Evolutionary conservation across 1,140 invertebrate genomes (phyloP).

Genomic region (Trissolcus basalis): DNA sequence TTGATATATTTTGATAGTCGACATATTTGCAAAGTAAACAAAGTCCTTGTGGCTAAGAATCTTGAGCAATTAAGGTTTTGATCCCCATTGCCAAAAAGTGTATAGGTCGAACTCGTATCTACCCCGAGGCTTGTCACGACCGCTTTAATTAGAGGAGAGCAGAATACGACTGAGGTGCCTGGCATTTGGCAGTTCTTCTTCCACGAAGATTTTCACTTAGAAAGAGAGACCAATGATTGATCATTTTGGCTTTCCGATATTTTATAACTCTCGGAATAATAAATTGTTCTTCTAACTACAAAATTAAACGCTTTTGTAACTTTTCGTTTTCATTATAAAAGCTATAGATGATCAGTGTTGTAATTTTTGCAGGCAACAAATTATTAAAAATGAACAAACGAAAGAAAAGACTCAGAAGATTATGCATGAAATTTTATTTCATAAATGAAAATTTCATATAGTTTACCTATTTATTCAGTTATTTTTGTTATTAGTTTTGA

Average conservation of each 20-base stretch:
- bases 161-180: constrained; percentile 17
- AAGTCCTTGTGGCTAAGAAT: background rate
- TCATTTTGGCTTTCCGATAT: constrained; percentile 20
- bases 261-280: constrained; percentile 11
- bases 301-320: constrained; percentile 3
- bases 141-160: constrained; percentile 33
- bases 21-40: background rate
- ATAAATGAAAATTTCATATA: too few relatives aligned
- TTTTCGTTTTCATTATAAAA: background rate
- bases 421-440: too few relatives aligned
- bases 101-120: constrained; percentile 11
- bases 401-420: too few relatives aligned
- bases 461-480: too few relatives aligned
- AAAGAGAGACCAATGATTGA: constrained; percentile 22
- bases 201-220: constrained; percentile 29
- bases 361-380: too few relatives aligned
- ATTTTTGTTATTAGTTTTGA: too few relatives aligned
- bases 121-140: constrained; percentile 33
- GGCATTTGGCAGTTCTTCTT: constrained; percentile 22
- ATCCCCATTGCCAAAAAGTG: constrained; percentile 18
- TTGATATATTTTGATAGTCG: too few relatives aligned
- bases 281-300: constrained; percentile 2
- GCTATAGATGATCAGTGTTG: too few relatives aligned
- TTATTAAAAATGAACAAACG: too few relatives aligned
- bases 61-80: constrained; percentile 1